Base-by-base conservation (phyloP, 2,113 vertebrate species). In the Mustela lutreola region DNA sequence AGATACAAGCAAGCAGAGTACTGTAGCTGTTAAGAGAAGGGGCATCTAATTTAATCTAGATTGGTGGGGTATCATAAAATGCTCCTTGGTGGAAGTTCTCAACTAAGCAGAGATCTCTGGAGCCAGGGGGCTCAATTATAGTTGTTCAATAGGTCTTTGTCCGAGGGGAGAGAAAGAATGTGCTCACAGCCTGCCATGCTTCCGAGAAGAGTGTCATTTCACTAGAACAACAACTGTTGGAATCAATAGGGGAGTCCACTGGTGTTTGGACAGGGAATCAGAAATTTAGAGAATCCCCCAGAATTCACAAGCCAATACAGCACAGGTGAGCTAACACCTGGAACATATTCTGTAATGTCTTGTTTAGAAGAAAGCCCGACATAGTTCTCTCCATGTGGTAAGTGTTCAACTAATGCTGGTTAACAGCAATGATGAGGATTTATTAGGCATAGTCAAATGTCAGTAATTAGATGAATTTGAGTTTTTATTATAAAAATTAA, bases 401-500 rank as follows among this genome's bases (percentile, higher is more conserved):
- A 36, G 6, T 63, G 2, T 90, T 93, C 19, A 76, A 22, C 11
- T 81, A 31, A 60, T 60, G 5, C 33, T 90, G 36, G 22, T 81
- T 89, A 50, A 31, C 24, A 81, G 11, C 31, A 56, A 58, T 2
- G 12, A 58, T 28, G 26, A 56, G 16, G 8, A 65, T 71, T 50
- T 87, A 31, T 16, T 48, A 58, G 53, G 39, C 2, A 0, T 3
- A 63, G 76, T 26, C 12, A 84, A 83, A 53, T 18, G 48, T 81
- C 22, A 56, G 11, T 65, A 58, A 33, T 79, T 84, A 63, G 24
- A 48, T 79, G 45, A 58, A 21, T 71, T 7, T 95, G 6, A 58
- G 10, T 78, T 94, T 94, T 80, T 89, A 84, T 71, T 79, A 10
- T 96, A 39, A 96, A 87, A 76, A 62, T 81, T 53, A 90, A 78